Conservation (phyloP, 2,113 vertebrate species). For the Ciconia maguari region DNA sequence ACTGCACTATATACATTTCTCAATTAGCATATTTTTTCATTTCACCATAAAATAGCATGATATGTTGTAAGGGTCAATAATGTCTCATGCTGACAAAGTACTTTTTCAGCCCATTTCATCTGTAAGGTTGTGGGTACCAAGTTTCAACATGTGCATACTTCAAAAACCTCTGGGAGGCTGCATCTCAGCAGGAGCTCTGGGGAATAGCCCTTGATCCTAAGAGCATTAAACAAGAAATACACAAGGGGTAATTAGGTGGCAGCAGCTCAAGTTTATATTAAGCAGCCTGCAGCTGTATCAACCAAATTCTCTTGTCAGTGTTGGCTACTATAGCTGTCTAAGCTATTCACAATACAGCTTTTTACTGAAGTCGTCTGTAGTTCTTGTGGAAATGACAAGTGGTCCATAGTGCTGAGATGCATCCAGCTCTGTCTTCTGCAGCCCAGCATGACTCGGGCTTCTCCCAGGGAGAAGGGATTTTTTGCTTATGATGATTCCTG, state of each 20-base stretch:
- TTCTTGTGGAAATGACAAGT: not conserved
- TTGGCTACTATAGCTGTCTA: not conserved
- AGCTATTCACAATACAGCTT: not conserved
- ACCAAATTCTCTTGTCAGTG: not conserved
- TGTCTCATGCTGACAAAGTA: not conserved
- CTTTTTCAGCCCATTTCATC: slow-evolving; percentile 15
- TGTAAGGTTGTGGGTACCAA: not conserved
- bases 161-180: slow-evolving; percentile 3
- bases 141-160: slow-evolving; percentile 17
- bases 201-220: slow-evolving; percentile 49
- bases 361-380: not conserved
- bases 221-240: slow-evolving; percentile 42
- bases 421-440: not conserved
- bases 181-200: slow-evolving; percentile 35
- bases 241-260: slow-evolving; percentile 36
- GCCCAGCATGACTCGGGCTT: not conserved
- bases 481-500: not conserved
- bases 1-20: not conserved
- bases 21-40: slow-evolving; percentile 6
- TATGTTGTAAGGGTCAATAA: not conserved
- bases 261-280: slow-evolving; percentile 40
- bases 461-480: not conserved
- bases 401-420: not conserved
- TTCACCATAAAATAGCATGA: not conserved
- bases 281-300: slow-evolving; percentile 49